phyloP scores from a whole-genome alignment of 2,113 vertebrate genomes.

The Urocynchramus pylzowi region DNA sequence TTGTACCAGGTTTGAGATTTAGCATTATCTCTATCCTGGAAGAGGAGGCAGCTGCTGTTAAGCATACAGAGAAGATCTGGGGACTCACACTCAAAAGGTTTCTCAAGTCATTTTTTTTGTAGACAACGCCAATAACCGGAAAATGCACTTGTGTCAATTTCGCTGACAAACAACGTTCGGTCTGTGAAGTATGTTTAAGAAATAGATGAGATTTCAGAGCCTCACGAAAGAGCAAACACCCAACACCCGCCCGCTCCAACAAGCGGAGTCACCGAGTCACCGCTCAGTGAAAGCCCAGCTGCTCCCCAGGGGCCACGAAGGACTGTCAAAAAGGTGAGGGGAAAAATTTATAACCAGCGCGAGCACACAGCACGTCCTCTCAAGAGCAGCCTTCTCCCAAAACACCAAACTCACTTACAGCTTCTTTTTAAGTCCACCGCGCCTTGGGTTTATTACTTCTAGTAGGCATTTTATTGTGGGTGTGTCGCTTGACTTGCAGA shows the following conservation, averaged over 20 bases:
- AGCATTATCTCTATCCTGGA: background rate
- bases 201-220: background rate
- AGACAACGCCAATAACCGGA: background rate
- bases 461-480: background rate
- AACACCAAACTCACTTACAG: background rate
- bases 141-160: accelerated
- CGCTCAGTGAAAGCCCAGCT: background rate
- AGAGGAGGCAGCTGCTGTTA: background rate
- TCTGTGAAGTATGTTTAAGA: background rate
- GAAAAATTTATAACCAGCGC: accelerated
- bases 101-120: background rate
- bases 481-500: background rate
- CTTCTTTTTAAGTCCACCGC: background rate
- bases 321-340: background rate
- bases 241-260: background rate
- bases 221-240: background rate
- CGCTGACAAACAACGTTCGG: accelerated
- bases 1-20: background rate
- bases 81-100: background rate
- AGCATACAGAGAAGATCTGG: background rate
- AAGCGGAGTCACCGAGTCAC: background rate
- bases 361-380: background rate
- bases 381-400: background rate
- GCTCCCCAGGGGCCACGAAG: accelerated
- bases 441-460: background rate